Evolutionary conservation across 2,113 vertebrate species (phyloP).

Genomic region (Orcinus orca): DNA sequence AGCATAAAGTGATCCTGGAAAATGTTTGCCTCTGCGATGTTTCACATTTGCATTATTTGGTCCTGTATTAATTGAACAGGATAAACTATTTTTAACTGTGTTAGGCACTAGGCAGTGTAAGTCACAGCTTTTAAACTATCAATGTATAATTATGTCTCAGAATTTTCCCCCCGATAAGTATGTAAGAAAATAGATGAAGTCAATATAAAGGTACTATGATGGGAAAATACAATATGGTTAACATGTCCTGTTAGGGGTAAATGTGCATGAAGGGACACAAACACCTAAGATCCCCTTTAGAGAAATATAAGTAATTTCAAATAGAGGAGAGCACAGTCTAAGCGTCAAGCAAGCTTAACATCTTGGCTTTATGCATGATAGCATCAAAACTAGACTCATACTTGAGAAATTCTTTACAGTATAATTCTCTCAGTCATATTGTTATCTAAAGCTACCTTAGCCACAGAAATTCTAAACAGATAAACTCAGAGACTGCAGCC

Average conservation of each 20-base stretch:
- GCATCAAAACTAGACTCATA: neutral
- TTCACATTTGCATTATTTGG: slow-evolving; percentile 18
- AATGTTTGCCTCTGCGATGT: neutral
- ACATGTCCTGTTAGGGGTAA: neutral
- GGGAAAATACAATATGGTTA: neutral
- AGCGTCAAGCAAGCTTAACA: neutral
- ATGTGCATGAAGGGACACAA: neutral
- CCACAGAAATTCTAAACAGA: neutral
- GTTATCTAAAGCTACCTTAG: slow-evolving; percentile 15
- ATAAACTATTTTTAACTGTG: neutral
- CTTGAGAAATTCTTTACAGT: neutral
- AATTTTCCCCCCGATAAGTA: neutral
- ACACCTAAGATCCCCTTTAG: neutral
- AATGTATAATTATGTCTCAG: neutral
- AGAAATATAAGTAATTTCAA: slow-evolving; percentile 45
- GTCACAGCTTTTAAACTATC: slow-evolving; percentile 28
- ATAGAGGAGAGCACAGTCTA: neutral
- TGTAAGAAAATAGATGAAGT: neutral
- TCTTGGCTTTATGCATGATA: neutral
- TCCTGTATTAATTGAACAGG: neutral
- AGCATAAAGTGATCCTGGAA: neutral
- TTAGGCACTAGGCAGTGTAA: neutral
- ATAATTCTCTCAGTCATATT: neutral
- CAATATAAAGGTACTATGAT: neutral
- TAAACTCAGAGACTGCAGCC: neutral